Conservation (phyloP, 2,113 vertebrate genomes). For the Ammodytes marinus region DNA sequence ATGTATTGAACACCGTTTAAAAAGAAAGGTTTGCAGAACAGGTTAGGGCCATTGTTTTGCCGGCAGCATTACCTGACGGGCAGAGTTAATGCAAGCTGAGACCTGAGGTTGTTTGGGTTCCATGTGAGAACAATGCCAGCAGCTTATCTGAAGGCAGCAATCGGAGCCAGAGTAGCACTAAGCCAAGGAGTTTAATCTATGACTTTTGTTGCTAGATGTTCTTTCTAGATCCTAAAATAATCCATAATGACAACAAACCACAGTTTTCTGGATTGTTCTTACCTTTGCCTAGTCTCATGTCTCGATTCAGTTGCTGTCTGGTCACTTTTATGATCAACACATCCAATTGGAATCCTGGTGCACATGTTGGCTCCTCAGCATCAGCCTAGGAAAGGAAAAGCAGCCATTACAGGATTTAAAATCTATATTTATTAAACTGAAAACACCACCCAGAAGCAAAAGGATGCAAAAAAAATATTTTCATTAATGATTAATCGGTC, state of each 20-base stretch:
- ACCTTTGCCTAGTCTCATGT: slow-evolving; percentile 78
- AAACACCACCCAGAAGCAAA: no score
- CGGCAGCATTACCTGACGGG: slow-evolving; percentile 6
- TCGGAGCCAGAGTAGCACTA: neutral
- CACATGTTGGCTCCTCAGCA: slow-evolving; percentile 64
- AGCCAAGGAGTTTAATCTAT: neutral
- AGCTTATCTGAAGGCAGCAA: neutral
- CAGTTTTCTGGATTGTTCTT: slow-evolving; percentile 15
- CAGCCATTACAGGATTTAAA: neutral
- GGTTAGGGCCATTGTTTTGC: slow-evolving; percentile 37
- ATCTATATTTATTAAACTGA: neutral
- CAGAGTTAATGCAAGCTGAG: slow-evolving; percentile 37
- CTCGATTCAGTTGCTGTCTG: slow-evolving; percentile 31
- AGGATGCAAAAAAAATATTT: neutral
- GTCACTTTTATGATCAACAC: slow-evolving; percentile 64
- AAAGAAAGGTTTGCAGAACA: slow-evolving; percentile 48
- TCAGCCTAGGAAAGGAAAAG: slow-evolving; percentile 41
- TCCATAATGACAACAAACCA: neutral
- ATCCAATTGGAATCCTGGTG: slow-evolving; percentile 73
- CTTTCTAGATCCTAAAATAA: neutral
- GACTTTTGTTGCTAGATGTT: neutral
- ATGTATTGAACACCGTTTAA: neutral
- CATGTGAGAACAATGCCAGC: slow-evolving; percentile 25
- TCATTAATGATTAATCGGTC: no score
- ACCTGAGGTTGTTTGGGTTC: slow-evolving; percentile 29